phyloP scores from a whole-genome alignment of 37 sponge, comb jelly and placozoan genomes.

The Oscarella lobularis region DNA sequence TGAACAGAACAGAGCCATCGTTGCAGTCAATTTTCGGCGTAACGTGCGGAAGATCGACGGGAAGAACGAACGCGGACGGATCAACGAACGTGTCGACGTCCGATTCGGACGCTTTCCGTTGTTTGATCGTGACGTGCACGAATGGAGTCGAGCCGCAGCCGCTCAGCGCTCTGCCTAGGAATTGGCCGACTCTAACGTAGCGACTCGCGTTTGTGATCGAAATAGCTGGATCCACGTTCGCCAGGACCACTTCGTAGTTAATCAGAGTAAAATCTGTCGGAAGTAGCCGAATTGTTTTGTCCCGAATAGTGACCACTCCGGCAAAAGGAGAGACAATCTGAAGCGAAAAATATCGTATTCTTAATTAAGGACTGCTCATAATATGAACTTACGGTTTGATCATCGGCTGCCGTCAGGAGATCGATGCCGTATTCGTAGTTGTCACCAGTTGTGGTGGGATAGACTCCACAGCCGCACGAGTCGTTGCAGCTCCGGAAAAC shows the following conservation, averaged over 20 bases:
- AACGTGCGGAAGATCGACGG: slow-evolving; percentile 20
- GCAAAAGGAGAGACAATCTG: slow-evolving; percentile 56
- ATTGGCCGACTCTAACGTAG: not conserved
- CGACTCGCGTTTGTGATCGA: not conserved
- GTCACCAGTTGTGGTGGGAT: slow-evolving; percentile 37
- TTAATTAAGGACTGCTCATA: not conserved
- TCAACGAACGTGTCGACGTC: slow-evolving; percentile 12
- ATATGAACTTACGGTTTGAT: too few species aligned
- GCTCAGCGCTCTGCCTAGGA: not conserved
- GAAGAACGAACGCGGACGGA: slow-evolving; percentile 57
- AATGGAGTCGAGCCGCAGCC: not conserved
- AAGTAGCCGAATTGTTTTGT: not conserved
- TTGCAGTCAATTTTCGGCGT: slow-evolving; percentile 39
- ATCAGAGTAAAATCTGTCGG: slow-evolving; percentile 39
- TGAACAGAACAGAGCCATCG: slow-evolving; percentile 25
- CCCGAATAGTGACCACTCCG: slow-evolving; percentile 22
- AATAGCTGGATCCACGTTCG: slow-evolving; percentile 27
- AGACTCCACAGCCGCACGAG: slow-evolving; percentile 54
- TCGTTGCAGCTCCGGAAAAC: slow-evolving; percentile 30
- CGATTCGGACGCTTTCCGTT: slow-evolving; percentile 5
- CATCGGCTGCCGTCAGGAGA: not conserved
- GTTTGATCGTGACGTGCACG: slow-evolving; percentile 42
- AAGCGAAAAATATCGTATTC: not conserved
- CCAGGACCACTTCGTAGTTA: slow-evolving; percentile 27
- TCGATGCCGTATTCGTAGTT: slow-evolving; percentile 35